A percentile compares a stretch with the other conserved stretches of the same genome.
These are phyloP conservation scores for Camponotus fellah DNA, from an alignment of 2,888 invertebrate genomes.

Conservation along the genomic window DNA sequence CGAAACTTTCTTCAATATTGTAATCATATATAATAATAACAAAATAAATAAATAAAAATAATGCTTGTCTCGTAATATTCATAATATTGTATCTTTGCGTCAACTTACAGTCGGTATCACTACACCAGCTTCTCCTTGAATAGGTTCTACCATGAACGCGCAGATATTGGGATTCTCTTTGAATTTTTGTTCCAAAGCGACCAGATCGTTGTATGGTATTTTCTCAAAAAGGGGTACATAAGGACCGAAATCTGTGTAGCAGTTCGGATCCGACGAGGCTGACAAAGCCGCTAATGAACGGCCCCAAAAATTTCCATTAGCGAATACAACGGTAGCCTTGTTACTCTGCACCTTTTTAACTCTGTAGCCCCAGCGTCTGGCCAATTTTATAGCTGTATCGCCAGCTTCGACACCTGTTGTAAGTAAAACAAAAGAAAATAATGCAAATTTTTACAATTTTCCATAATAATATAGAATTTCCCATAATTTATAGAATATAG, in stretches of 20 bases:
- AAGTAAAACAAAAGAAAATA: background rate
- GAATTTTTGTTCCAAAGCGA: constrained; percentile 88
- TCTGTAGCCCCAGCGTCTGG: constrained; percentile 93
- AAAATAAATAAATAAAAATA: background rate
- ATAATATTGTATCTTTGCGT: background rate
- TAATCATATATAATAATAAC: background rate
- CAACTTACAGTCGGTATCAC: constrained; percentile 88
- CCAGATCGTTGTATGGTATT: constrained; percentile 92
- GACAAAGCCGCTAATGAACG: constrained; percentile 93
- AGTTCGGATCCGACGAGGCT: constrained; percentile 91
- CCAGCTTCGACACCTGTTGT: constrained; percentile 91
- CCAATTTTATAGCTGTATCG: constrained; percentile 93
- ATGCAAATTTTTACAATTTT: background rate
- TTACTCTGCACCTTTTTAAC: constrained; percentile 91
- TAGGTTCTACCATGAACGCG: constrained; percentile 95
- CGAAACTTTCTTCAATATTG: background rate
- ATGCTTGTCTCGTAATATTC: background rate
- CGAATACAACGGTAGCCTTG: constrained; percentile 91
- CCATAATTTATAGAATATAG: too few relatives aligned
- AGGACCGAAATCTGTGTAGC: constrained; percentile 92
- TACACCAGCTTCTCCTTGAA: constrained; percentile 95
- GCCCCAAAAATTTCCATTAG: constrained; percentile 94
- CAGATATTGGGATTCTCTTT: constrained; percentile 89
- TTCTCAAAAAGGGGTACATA: constrained; percentile 92
- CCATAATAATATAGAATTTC: background rate